Conservation (phyloP, 2,888 invertebrate species). For the Epinotia nisella region DNA sequence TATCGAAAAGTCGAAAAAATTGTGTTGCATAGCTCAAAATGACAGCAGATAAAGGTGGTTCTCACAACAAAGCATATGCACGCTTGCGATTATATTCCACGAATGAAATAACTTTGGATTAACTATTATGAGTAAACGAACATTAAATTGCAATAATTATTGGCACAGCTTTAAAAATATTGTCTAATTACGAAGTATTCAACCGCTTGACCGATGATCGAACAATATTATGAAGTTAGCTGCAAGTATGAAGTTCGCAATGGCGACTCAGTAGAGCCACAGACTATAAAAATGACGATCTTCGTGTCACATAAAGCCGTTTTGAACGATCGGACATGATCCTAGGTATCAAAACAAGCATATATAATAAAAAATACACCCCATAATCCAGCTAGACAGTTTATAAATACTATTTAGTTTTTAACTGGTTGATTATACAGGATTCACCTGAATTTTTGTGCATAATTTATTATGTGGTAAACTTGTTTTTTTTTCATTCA, state of each 20-base stretch:
- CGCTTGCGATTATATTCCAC: conserved; percentile 74
- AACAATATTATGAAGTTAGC: conserved; percentile 68
- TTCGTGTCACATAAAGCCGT: not conserved
- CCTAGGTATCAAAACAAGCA: no score
- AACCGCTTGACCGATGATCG: conserved; percentile 82
- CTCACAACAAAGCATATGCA: conserved; percentile 85
- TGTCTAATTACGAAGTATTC: conserved; percentile 72
- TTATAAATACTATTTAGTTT: no score
- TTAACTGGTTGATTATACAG: no score
- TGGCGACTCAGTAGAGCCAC: conserved; percentile 56
- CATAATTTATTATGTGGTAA: no score
- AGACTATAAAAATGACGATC: conserved; percentile 19
- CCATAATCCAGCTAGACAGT: no score
- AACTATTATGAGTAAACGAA: conserved; percentile 59
- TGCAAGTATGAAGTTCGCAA: conserved; percentile 67
- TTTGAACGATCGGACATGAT: not conserved
- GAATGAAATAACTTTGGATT: conserved; percentile 58
- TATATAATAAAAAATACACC: no score
- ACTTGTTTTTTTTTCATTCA: not conserved
- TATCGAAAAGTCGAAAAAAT: conserved; percentile 68
- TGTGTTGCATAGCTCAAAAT: conserved; percentile 75
- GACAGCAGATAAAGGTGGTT: conserved; percentile 84
- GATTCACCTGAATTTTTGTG: no score
- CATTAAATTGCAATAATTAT: conserved; percentile 66
- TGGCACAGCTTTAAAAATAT: conserved; percentile 73